These are phyloP conservation scores for Agonopterix heracliana DNA, from an alignment of 2,888 invertebrate genomes.

Conservation along the genomic window DNA sequence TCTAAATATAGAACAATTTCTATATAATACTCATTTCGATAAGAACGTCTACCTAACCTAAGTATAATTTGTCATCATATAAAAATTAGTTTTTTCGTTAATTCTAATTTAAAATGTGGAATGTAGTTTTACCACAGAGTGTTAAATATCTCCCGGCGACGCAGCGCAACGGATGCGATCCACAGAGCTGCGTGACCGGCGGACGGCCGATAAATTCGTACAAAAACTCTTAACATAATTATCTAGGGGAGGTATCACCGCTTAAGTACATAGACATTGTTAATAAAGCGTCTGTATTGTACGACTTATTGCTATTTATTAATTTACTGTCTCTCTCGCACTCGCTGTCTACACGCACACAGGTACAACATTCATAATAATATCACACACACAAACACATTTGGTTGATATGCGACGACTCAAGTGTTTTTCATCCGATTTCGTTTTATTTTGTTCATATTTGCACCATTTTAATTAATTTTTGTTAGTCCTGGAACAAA, in stretches of 20 bases:
- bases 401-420: constrained; percentile 30
- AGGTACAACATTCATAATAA: constrained; percentile 7
- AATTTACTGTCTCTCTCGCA: background rate
- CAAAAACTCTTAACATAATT: constrained; percentile 1
- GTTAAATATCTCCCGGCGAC: no score
- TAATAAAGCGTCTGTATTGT: constrained; percentile 5
- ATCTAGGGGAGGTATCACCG: constrained; percentile 2
- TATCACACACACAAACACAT: constrained; percentile 16
- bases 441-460: background rate
- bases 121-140: background rate
- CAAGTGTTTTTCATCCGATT: background rate
- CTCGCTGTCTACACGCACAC: background rate
- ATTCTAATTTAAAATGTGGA: background rate
- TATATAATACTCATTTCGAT: background rate
- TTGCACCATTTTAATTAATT: background rate
- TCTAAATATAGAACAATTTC: background rate
- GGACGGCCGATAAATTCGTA: background rate
- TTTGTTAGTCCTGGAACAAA: background rate
- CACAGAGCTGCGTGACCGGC: background rate
- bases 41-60: constrained; percentile 5
- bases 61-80: constrained; percentile 7
- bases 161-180: no score
- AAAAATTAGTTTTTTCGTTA: background rate
- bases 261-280: constrained; percentile 18
- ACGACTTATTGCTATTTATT: constrained; percentile 21